Percentiles rank a stretch among this genome's conserved stretches.
Evolutionary conservation across 1,140 invertebrate species (phyloP).

Genomic region (roundworm (Caenorhabditis elegans)): WBcel235 BX284606.5:9100001-9100500

Average conservation of each 20-base stretch:
- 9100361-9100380: not conserved
- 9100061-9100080: not conserved
- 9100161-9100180: not conserved
- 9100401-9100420: too few species aligned
- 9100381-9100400: not conserved
- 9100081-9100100: not conserved
- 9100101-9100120: constrained; percentile 5
- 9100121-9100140: constrained; percentile 11
- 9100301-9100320: not conserved
- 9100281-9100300: not conserved
- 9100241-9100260: constrained; percentile 16
- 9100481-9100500: too few species aligned
- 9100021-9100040: too few species aligned
- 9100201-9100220: not conserved
- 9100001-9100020: too few species aligned
- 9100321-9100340: not conserved
- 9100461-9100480: too few species aligned
- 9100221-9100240: not conserved
- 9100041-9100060: not conserved
- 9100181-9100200: not conserved
- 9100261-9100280: constrained; percentile 21
- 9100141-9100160: not conserved
- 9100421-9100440: too few species aligned
- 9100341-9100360: not conserved
- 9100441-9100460: too few species aligned